Percentiles rank a stretch among this genome's conserved stretches.
These are phyloP conservation scores for Clytia hemisphaerica DNA, from an alignment of 30 jellyfish, hydroid and myxozoan genomes.

Conservation along the genomic window DNA sequence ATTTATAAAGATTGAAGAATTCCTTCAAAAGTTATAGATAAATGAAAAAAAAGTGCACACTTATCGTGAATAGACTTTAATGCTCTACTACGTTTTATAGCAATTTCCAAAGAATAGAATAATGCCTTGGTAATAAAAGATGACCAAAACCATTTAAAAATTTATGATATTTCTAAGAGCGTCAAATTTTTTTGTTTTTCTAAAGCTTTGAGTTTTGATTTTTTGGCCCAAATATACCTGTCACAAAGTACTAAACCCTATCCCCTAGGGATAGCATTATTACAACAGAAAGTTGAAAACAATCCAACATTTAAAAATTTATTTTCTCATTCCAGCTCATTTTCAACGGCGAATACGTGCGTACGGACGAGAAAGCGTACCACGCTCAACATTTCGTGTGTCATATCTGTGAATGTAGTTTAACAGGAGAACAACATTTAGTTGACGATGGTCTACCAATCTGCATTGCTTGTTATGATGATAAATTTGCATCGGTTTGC, in stretches of 20 bases:
- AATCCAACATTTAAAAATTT: neutral
- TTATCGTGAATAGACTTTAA: too few relatives aligned
- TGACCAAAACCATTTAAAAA: neutral
- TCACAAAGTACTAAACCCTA: too few relatives aligned
- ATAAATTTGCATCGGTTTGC: slow-evolving; percentile 75
- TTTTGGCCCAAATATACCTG: too few relatives aligned
- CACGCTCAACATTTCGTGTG: slow-evolving; percentile 90
- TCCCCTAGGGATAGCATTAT: too few relatives aligned
- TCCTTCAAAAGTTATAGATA: too few relatives aligned
- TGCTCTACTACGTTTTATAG: neutral
- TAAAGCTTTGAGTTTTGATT: too few relatives aligned
- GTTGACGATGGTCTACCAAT: slow-evolving; percentile 87
- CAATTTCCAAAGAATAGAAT: too few relatives aligned
- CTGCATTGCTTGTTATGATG: slow-evolving; percentile 85
- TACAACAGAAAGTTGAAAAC: neutral
- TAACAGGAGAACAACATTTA: slow-evolving; percentile 88
- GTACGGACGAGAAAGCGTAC: slow-evolving; percentile 73
- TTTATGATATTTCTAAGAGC: neutral
- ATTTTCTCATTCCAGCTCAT: slow-evolving; percentile 62
- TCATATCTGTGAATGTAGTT: slow-evolving; percentile 73
- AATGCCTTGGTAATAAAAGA: too few relatives aligned
- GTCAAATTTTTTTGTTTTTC: neutral
- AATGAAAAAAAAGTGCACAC: too few relatives aligned
- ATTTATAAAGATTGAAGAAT: too few relatives aligned
- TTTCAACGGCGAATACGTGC: slow-evolving; percentile 80